Conservation (phyloP, 1,140 invertebrate genomes). For the Nephotettix cincticeps region DNA sequence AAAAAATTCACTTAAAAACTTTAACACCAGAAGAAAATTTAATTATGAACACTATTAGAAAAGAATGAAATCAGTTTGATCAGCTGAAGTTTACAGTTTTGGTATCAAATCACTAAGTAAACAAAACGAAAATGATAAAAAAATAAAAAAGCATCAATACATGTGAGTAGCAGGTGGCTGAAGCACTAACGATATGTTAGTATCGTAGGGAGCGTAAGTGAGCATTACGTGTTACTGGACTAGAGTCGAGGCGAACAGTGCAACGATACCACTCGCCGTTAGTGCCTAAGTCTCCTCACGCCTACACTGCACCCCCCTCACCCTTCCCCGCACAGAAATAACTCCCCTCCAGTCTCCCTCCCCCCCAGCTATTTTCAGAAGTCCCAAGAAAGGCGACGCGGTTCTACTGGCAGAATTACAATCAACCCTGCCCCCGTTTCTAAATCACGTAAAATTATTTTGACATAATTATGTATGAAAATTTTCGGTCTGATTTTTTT, state of each 20-base stretch:
- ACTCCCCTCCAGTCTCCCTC: not conserved
- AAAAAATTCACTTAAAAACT: no score
- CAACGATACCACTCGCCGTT: not conserved
- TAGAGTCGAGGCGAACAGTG: not conserved
- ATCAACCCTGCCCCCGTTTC: constrained; percentile 15
- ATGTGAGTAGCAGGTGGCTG: not conserved
- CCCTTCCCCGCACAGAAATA: no score
- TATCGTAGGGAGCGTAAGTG: not conserved
- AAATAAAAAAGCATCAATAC: constrained; percentile 6
- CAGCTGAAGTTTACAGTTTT: no score
- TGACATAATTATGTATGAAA: not conserved
- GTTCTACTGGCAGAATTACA: constrained; percentile 24
- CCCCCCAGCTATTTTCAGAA: constrained; percentile 52
- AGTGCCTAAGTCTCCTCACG: not conserved
- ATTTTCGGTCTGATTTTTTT: no score
- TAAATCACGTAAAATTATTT: not conserved
- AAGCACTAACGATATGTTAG: not conserved
- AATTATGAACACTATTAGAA: no score
- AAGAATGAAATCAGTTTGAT: no score
- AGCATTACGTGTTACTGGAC: not conserved
- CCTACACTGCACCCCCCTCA: not conserved
- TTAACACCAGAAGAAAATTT: no score
- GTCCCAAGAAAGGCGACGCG: constrained; percentile 53
- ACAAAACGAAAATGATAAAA: no score
- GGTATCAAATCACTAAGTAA: no score